Conservation (phyloP, 2,888 invertebrate species). For the Epirrhoe alternata region DNA sequence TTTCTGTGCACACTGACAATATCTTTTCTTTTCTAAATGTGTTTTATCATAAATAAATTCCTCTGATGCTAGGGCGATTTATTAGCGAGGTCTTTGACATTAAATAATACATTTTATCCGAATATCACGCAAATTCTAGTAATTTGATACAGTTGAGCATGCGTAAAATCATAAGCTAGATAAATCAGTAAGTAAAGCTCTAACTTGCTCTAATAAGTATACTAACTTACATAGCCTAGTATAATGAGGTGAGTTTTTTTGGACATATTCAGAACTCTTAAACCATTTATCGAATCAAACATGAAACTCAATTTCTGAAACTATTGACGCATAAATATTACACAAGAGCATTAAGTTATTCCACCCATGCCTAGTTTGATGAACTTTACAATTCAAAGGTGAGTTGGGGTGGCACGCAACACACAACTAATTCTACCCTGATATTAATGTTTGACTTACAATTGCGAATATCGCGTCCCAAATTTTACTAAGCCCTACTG, state of each 20-base stretch:
- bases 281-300: not conserved
- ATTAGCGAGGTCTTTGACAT: no score
- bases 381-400: constrained; percentile 27
- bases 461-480: constrained; percentile 22
- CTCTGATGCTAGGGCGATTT: no score
- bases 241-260: no score
- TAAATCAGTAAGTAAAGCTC: no score
- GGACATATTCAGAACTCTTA: not conserved
- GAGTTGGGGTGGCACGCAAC: constrained; percentile 21
- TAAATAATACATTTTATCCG: no score
- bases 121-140: no score
- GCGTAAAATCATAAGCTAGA: no score
- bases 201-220: no score
- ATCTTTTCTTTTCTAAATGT: not conserved
- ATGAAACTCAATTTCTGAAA: not conserved
- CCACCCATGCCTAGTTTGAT: constrained; percentile 14
- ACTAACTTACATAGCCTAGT: no score
- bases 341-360: constrained; percentile 14
- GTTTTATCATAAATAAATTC: not conserved
- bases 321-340: constrained; percentile 2
- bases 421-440: constrained; percentile 18
- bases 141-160: no score
- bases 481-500: constrained; percentile 26
- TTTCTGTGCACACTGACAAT: constrained; percentile 1
- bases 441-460: constrained; percentile 36